Base-by-base conservation (phyloP, 2,888 invertebrate species). In the Parascotia fuliginaria region DNA sequence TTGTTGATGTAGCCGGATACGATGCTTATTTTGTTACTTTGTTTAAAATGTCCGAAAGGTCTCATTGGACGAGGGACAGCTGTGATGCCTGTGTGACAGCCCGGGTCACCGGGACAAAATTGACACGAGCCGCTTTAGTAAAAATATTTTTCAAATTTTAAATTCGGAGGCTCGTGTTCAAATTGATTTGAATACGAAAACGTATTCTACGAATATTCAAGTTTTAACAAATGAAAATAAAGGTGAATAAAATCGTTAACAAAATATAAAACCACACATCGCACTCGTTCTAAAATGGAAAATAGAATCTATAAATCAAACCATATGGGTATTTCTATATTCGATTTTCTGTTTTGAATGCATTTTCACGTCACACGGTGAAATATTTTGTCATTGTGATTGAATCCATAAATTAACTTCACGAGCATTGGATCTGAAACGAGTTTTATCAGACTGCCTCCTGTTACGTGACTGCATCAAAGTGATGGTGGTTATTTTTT, bases 41-140 rank as follows among this genome's bases (percentile, higher is more conserved):
- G 60, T 72, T n/a, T n/a, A 63, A 70, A 63, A 68, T 51, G 60
- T 62, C 62, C 65, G 61, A 66, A 60, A 55, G 63, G 68, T 67
- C 55, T 34, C 58, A 50, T 50, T 53, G 56, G 61, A 72, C 60
- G 64, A 65, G 65, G 73, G 68, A 56, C 53, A 42, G 60, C 57
- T 64, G 62, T 72, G n/a, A n/a, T n/a, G n/a, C n/a, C n/a, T n/a
- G n/a, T n/a, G n/a, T n/a, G 73, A 72, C 75, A 74, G 68, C 57
- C 28, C 37, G 55, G 60, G 70, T 72, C 58, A 53, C 56, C 43
- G 55, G 69, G 60, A 70, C 70, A 67, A 72, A 70, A 56, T 57
- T 42, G 51, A 59, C 38, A 19, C 34, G 54, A 55, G 34, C 28
- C 51, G 40, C 41, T 56, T 65, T 48, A 54, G 3, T 57, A 43